Conservation (phyloP, 2,888 invertebrate species). For the Lepidonotus clava region DNA sequence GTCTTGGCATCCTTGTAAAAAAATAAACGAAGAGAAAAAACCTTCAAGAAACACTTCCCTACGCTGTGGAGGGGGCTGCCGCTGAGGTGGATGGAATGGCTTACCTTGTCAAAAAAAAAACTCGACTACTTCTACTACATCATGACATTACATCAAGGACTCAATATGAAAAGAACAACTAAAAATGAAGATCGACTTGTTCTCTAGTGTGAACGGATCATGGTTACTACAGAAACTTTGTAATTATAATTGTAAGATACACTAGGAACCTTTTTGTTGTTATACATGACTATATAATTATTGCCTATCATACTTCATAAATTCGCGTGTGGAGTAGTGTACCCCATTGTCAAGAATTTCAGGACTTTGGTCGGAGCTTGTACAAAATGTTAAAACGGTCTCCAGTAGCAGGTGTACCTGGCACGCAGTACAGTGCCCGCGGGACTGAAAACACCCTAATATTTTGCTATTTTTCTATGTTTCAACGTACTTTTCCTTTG, state of each 20-base stretch:
- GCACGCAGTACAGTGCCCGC: not conserved
- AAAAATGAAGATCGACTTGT: slow-evolving; percentile 9
- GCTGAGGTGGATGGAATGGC: slow-evolving; percentile 47
- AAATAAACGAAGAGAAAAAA: slow-evolving; percentile 19
- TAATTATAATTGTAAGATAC: slow-evolving; percentile 53
- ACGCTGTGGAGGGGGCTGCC: slow-evolving; percentile 48
- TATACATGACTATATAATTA: slow-evolving; percentile 39
- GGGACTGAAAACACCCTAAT: slow-evolving; percentile 43
- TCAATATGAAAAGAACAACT: not conserved
- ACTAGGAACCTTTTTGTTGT: slow-evolving; percentile 46
- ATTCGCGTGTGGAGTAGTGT: slow-evolving; percentile 3
- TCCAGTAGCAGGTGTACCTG: not conserved
- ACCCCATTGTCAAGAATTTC: not conserved
- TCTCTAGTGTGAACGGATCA: slow-evolving; percentile 50
- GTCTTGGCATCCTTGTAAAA: slow-evolving; percentile 28
- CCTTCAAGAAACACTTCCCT: not conserved
- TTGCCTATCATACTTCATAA: slow-evolving; percentile 14
- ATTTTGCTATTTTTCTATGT: slow-evolving; percentile 52
- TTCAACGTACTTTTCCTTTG: slow-evolving; percentile 13
- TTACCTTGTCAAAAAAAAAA: slow-evolving; percentile 47
- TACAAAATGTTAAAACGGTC: not conserved
- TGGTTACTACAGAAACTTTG: slow-evolving; percentile 51
- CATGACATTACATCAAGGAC: too few relatives aligned
- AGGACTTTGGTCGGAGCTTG: slow-evolving; percentile 12
- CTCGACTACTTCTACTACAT: too few relatives aligned